Conservation (phyloP, 2,888 invertebrate genomes). For the Amphipyra tragopoginis region DNA sequence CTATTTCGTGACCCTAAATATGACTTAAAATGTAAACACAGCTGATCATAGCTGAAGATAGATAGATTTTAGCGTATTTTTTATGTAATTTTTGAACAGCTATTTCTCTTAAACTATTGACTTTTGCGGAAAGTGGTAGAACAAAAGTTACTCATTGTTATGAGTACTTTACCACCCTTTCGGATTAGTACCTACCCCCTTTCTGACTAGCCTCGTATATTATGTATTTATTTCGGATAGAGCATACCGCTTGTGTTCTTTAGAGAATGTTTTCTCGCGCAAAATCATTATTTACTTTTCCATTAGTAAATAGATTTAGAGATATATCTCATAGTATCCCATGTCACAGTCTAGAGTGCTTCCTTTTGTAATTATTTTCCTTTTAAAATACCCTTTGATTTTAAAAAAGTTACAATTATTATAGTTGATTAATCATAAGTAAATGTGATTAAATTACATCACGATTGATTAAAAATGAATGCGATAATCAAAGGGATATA, state of each 20-base stretch:
- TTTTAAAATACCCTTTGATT: constrained; percentile 11
- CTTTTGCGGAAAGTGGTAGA: no score
- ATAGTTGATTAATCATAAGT: constrained; percentile 20
- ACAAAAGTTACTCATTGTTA: no score
- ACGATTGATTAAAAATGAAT: constrained; percentile 24
- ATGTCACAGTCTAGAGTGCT: constrained; percentile 47
- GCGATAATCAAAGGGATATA: constrained; percentile 17
- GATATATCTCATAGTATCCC: constrained; percentile 31
- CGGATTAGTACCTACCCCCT: no score
- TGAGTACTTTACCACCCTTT: no score
- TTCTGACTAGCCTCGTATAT: no score
- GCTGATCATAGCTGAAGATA: no score
- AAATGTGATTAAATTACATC: constrained; percentile 32
- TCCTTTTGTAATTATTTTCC: constrained; percentile 21
- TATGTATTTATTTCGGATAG: constrained; percentile 51
- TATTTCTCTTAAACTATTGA: no score
- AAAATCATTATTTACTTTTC: constrained; percentile 55
- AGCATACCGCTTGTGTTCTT: constrained; percentile 59
- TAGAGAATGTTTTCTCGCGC: constrained; percentile 56
- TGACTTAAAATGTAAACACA: no score
- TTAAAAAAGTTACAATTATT: constrained; percentile 19
- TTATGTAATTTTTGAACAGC: no score
- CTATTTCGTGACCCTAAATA: no score
- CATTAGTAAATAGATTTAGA: constrained; percentile 42
- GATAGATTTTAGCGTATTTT: no score